Conservation (phyloP, 2,888 invertebrate genomes). For the Entomobrya multifasciata region DNA sequence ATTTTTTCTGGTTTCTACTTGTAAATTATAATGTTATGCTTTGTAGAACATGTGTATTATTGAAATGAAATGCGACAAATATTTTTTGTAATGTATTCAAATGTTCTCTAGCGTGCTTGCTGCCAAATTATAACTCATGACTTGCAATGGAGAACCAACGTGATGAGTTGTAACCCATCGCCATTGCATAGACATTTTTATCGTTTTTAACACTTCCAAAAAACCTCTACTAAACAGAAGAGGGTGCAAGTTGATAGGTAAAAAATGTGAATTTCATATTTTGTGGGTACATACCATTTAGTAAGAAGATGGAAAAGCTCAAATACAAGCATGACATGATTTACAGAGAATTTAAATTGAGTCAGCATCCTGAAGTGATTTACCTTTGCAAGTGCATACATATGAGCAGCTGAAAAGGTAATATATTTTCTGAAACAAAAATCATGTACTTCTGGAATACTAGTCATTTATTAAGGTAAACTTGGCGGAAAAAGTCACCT, state of each 20-base stretch:
- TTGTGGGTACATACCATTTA: too few species aligned
- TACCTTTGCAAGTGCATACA: background rate
- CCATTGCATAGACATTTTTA: too few species aligned
- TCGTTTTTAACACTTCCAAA: too few species aligned
- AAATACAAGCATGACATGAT: conserved; percentile 51
- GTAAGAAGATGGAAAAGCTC: background rate
- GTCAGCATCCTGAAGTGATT: background rate
- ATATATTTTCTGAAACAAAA: too few species aligned
- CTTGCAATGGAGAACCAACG: background rate
- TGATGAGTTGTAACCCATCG: too few species aligned
- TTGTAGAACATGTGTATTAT: background rate
- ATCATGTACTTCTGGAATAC: too few species aligned
- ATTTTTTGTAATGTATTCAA: conserved; percentile 53
- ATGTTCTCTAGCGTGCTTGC: background rate
- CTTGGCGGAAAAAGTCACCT: too few species aligned
- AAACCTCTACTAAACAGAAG: background rate
- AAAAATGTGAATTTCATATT: background rate
- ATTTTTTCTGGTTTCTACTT: conserved; percentile 9
- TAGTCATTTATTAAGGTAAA: too few species aligned
- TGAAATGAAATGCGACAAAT: conserved; percentile 56
- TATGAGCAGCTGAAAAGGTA: background rate
- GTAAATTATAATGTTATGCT: too few species aligned
- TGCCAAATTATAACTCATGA: conserved; percentile 39
- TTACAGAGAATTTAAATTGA: conserved; percentile 59
- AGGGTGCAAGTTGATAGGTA: too few species aligned